Evolutionary conservation across 2,888 invertebrate genomes (phyloP), one percentile per base, ranked within the genome.

Genomic region (Automeris io): DNA sequence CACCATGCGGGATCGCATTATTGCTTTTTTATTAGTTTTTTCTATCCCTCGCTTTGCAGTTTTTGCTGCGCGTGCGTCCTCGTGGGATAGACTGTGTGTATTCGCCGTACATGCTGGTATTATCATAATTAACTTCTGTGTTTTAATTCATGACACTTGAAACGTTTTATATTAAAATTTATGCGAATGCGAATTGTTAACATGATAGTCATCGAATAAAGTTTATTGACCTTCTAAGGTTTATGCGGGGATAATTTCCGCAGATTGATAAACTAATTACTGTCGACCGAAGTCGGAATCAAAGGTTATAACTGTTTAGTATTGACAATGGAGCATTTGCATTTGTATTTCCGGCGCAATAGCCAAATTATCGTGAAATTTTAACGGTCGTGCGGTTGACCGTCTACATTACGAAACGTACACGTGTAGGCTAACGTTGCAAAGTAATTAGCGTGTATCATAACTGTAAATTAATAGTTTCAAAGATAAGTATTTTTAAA

Each of bases 11-110:
- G 86, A 82, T 81, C 67, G 68, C 73, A 70, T 85, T 86, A 85
- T 86, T 83, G 81, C 83, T 86, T 86, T 86, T 86, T 86, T 86
- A 86, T 86, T 86, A 75, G 75, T 69, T 66, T 77, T 26, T 69
- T 60, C 56, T 63, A 72, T 72, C 74, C 75, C 78, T 68, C 65
- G 73, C 69, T 69, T 70, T 65, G 75, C 75, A 71, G 79, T 85
- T 85, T 83, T 81, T 74, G 79, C 57, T 67, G 64, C 73, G 65
- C 69, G 66, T 61, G 69, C 73, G 70, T 52, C 65, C 61, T 55
- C 80, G 82, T 85, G 83, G 83, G 86, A 85, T 83, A 81, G 79
- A 80, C 82, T 80, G 73, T 67, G 76, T 57, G 47, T 53, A 53
- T 45, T 58, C 61, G 51, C 52, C 66, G 64, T 71, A 73, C 76